phyloP scores from a whole-genome alignment of 2,113 vertebrate species.

The Rhinogobius similis region DNA sequence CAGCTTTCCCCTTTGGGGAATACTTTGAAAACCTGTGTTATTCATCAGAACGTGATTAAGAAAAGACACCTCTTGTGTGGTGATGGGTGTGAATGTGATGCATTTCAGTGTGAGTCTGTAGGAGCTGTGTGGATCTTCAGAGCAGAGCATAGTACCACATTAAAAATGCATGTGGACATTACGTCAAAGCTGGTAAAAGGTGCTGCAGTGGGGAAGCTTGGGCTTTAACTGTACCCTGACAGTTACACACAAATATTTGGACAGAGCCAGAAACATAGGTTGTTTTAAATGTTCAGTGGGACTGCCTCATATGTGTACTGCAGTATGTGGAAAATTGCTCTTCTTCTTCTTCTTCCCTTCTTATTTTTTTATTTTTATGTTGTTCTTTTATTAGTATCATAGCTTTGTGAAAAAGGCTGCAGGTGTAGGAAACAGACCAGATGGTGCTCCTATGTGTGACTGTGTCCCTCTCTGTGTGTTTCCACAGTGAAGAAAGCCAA shows the following conservation, averaged over 20 bases:
- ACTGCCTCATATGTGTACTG: not conserved
- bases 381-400: not conserved
- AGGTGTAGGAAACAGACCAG: constrained; percentile 44
- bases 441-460: constrained; percentile 69
- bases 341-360: not conserved
- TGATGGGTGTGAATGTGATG: constrained; percentile 1
- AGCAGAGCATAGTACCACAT: constrained; percentile 47
- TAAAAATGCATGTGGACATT: constrained; percentile 68
- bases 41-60: constrained; percentile 8
- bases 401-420: constrained; percentile 18
- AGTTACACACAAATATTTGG: not conserved
- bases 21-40: constrained; percentile 14
- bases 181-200: constrained; percentile 58
- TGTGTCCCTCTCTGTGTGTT: constrained; percentile 71
- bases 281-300: not conserved
- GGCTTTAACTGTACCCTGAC: constrained; percentile 24
- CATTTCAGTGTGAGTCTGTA: constrained; percentile 9
- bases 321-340: not conserved
- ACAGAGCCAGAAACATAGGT: not conserved
- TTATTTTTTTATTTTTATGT: not conserved
- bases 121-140: constrained; percentile 13
- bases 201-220: constrained; percentile 49
- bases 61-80: not conserved
- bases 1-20: constrained; percentile 11
- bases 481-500: constrained; percentile 97